A percentile compares a stretch with the other conserved stretches of the same genome.
phyloP scores from a whole-genome alignment of 2,113 vertebrate species.

The Benitochromis conjunctus region DNA sequence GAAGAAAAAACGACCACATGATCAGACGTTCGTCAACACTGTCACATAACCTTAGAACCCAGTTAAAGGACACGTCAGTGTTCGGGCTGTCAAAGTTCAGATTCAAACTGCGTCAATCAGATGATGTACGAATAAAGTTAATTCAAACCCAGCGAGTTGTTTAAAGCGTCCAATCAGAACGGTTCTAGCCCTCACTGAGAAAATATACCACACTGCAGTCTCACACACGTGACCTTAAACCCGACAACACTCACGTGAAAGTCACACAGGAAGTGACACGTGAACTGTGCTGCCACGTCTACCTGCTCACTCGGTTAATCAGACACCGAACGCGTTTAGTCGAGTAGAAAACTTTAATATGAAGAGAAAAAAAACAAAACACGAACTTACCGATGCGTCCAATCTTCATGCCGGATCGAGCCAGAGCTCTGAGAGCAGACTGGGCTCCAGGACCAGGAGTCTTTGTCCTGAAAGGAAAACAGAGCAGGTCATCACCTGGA shows the following conservation, averaged over 20 bases:
- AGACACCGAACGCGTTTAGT: accelerated
- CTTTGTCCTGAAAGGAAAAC: conserved; percentile 82
- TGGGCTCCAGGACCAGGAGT: conserved; percentile 97
- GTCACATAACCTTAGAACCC: accelerated
- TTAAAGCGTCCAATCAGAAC: background rate
- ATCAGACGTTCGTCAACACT: background rate
- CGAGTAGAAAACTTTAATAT: background rate
- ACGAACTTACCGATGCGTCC: conserved; percentile 86
- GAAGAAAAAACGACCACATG: background rate
- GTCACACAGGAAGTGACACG: background rate
- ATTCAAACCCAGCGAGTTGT: background rate
- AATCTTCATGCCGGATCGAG: conserved; percentile 98
- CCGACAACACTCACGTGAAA: accelerated
- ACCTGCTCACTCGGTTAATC: background rate
- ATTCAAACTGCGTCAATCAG: background rate
- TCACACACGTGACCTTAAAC: background rate
- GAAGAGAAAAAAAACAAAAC: background rate
- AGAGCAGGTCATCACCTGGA: background rate
- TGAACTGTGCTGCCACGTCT: background rate
- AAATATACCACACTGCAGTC: too few species aligned
- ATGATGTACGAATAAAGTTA: background rate
- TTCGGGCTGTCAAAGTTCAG: background rate
- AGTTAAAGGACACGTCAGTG: background rate
- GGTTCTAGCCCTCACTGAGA: background rate
- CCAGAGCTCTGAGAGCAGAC: conserved; percentile 94